Conservation (phyloP, 1,140 invertebrate genomes). For the Drosophila eugracilis region DNA sequence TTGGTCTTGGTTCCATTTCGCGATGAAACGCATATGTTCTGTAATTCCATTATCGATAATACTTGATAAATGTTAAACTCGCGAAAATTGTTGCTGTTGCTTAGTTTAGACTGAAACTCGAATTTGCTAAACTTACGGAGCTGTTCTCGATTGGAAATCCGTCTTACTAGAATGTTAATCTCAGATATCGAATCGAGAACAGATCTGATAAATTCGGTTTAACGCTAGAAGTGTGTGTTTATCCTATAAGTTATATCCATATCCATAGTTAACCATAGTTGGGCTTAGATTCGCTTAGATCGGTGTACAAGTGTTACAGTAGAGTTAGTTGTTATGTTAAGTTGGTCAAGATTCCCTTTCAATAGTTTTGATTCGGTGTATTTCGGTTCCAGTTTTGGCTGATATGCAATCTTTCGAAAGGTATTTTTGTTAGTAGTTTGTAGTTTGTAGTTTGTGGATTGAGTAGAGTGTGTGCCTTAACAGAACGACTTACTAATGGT, state of each 20-base stretch:
- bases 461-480: conserved; percentile 17
- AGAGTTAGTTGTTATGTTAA: conserved; percentile 46
- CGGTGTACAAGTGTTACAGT: conserved; percentile 74
- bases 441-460: no score
- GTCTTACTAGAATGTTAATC: no score
- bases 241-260: no score
- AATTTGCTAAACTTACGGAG: conserved; percentile 66
- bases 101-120: conserved; percentile 75
- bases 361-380: conserved; percentile 40
- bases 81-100: conserved; percentile 75
- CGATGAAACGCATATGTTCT: conserved; percentile 54
- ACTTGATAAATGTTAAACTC: conserved; percentile 69
- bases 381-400: conserved; percentile 56
- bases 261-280: conserved; percentile 47
- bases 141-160: conserved; percentile 31
- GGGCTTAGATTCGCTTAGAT: conserved; percentile 48
- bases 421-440: not conserved
- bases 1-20: conserved; percentile 64
- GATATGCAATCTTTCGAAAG: conserved; percentile 57
- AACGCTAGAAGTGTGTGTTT: conserved; percentile 63
- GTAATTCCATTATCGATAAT: conserved; percentile 65
- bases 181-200: conserved; percentile 10
- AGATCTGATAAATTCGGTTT: conserved; percentile 74
- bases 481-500: conserved; percentile 37
- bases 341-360: conserved; percentile 33